phyloP scores from a whole-genome alignment of 2,797 vertebrate genomes.

The Triplophysa yarkandensis region DNA sequence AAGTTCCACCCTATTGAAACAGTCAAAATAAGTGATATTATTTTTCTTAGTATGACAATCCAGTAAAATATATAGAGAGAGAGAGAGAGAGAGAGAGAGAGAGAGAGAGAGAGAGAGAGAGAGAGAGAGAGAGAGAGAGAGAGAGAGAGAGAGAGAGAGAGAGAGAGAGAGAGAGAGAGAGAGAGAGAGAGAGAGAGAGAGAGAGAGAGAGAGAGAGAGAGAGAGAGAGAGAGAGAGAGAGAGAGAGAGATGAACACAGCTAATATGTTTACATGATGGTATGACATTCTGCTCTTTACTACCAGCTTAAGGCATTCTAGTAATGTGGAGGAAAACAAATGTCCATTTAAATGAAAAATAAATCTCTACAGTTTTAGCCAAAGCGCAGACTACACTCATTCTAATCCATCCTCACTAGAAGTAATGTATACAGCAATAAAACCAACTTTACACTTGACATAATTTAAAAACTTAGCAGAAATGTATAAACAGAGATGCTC shows the following conservation, averaged over 20 bases:
- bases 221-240: too few species aligned
- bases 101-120: too few species aligned
- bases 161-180: too few species aligned
- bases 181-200: too few species aligned
- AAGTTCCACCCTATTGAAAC: constrained; percentile 82
- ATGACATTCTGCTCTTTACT: constrained; percentile 1
- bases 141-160: too few species aligned
- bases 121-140: too few species aligned
- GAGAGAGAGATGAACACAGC: constrained; percentile 7
- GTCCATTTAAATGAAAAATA: neutral
- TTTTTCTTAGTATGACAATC: neutral
- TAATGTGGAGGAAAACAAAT: neutral
- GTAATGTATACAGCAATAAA: neutral
- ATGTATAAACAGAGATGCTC: constrained; percentile 60
- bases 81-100: too few species aligned
- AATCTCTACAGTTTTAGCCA: neutral
- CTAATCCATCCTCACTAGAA: neutral
- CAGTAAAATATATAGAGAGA: constrained; percentile 14
- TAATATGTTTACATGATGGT: constrained; percentile 5
- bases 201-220: too few species aligned
- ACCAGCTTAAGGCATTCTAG: neutral
- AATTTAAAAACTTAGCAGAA: constrained; percentile 33
- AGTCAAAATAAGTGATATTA: neutral
- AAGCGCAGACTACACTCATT: neutral
- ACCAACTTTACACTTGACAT: constrained; percentile 6